Evolutionary conservation across 2,888 invertebrate species (phyloP), one percentile per base, ranked within the genome.

Genomic region (Sphaeridia pumilis): DNA sequence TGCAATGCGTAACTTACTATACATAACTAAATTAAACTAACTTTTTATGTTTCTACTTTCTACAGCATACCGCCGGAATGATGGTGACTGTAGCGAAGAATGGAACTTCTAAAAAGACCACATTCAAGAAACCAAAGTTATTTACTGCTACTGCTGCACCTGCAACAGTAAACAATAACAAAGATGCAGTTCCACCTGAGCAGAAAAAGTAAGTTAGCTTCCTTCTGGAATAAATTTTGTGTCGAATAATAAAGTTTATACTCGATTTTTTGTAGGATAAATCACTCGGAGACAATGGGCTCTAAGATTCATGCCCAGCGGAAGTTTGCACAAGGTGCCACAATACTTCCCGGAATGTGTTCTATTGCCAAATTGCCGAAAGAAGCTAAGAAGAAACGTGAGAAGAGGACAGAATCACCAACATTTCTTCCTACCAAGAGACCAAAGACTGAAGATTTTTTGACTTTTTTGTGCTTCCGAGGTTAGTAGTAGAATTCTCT

Each of bases 271-370:
- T n/a, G 10, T 31, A 38, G 38, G 20, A 38, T 17, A 12, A 20
- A 38, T 17, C 12, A 38, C 12, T 17, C 17, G 5, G 38, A 17
- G 5, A 38, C 5, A 20, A 24, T 38, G 17, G 52, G 52, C 42
- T 52, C 52, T n/a, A 52, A 52, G 73, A 83, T 87, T 54, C 85
- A 86, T 69, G 87, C 87, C 41, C 87, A 88, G 71, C 74, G 88
- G 57, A 88, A 88, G 72, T 88, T 88, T 75, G 87, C 87, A 31
- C 86, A 87, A 71, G 86, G 84, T 61, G 80, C 80, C 20, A 78
- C 79, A 28, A 75, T 76, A 34, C 31, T 22, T 26, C 25, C 24
- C n/a, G 52, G 52, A 14, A 38, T 5, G 57, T 77, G 62, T 52
- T 69, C 76, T 66, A 75, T 78, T 25, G 70, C 74, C 17, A 72